Base-by-base conservation (phyloP, 2,888 invertebrate species). In the Bedellia somnulentella region DNA sequence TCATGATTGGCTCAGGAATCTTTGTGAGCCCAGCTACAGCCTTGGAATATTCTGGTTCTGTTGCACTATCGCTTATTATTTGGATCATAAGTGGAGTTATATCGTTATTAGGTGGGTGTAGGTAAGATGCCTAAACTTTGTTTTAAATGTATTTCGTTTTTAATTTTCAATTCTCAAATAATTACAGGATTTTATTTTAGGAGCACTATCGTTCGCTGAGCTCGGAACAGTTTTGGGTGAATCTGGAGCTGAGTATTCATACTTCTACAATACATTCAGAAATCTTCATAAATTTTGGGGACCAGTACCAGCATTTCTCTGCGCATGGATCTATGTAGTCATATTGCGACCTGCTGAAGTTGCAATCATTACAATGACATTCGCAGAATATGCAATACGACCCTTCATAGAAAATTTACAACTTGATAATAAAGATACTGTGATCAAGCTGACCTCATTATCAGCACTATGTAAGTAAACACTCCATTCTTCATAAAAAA, bases 1-100 rank as follows among this genome's bases (percentile, higher is more conserved):
- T 91, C 4, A 92, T 92, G 91, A 92, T 93, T 39, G 93, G 92
- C 24, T 91, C 91, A 5, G 93, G 93, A 30, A 90, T 93, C 37
- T 93, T 93, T 50, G 83, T 93, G 4, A 88, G 91, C 1, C 89
- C 93, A 2, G 81, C 86, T 3, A 84, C 85, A 4, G 91, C 92
- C 0, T 63, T 91, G 17, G 63, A 80, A 42, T 79, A 84, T 42
- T 84, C 89, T 0, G 91, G 91, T 21, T 92, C 91, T 4, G 83
- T 92, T 2, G 92, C 85, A 2, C 70, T 89, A 46, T 87, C 89
- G 43, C 64, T 93, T 4, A 63, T 90, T 15, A 78, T 92, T 30
- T 93, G 93, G 93, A 70, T 79, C 2, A 57, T 83, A 6, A 89
- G 89, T 41, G 93, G 93, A 30, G 44, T 87, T 3, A 80, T 93